Base-by-base conservation (phyloP, 2,797 vertebrate genomes). In the Telmatherina bonti region DNA sequence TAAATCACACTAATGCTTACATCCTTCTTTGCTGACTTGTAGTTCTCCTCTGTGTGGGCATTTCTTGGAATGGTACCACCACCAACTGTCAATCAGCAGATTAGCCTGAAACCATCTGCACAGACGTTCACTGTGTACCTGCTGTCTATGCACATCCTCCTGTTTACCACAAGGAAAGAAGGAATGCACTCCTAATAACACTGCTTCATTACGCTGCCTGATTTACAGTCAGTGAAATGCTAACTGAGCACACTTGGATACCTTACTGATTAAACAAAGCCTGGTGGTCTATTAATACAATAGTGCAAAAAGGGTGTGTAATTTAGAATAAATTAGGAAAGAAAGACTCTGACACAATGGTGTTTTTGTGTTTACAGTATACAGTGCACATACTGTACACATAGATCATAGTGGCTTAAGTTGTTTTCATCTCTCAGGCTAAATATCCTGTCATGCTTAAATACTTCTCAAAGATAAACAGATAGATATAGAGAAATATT, bases 381-480 rank as follows among this genome's bases (percentile, higher is more conserved):
- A 51, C 49, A 33, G 8, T 33, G 6, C n/a, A n/a, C n/a, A n/a
- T 33, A 13, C 1, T 5, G 10, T 26, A 10, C 26, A 24, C 24
- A 24, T 26, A 13, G 2, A n/a, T 22, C 20, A n/a, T 10, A 16
- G 9, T 24, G n/a, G 47, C n/a, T 24, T 10, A 24, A 26, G n/a
- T 26, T 51, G 22, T 22, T 49, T 51, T 51, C 22, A 26, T 51
- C 12, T 26, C 13, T 31, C 36, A 7, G 29, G 16, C 11, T 53
- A 15, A 11, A 74, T 63, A 24, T 74, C 41, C 41, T 20, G 16
- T 36, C 26, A 52, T 24, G 45, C 4, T 51, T 51, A 26, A 51
- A 22, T 31, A 41, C 33, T 49, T 63, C 41, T 58, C 26, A 65
- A 45, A 35, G 58, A 69, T 57, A 71, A 73, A 60, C 49, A 58